Evolutionary conservation across 2,797 vertebrate genomes (phyloP).

Genomic region (Eremophila alpestris): DNA sequence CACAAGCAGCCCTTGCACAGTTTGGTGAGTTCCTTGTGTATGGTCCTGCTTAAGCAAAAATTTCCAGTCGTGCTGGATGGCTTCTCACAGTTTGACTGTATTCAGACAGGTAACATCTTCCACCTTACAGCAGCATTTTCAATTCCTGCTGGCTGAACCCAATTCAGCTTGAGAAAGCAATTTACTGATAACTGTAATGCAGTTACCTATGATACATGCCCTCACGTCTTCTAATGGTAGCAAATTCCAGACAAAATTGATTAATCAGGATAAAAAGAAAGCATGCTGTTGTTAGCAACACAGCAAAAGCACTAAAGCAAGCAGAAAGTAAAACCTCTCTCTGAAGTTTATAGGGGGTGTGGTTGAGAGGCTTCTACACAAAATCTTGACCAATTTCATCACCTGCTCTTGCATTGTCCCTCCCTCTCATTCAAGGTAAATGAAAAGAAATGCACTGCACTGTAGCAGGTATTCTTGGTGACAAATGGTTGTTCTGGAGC

Average conservation of each 20-base stretch:
- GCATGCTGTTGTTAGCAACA: neutral
- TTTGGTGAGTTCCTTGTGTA: neutral
- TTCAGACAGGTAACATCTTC: neutral
- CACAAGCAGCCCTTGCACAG: neutral
- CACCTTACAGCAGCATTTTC: neutral
- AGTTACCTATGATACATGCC: neutral
- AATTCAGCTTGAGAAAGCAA: neutral
- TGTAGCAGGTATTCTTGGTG: neutral
- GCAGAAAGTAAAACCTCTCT: neutral
- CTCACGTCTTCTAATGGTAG: neutral
- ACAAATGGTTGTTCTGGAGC: neutral
- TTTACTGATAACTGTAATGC: neutral
- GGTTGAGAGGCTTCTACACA: neutral
- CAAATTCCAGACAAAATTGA: neutral
- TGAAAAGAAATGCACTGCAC: neutral
- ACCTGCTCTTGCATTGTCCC: neutral
- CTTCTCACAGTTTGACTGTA: neutral
- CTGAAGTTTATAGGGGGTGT: neutral
- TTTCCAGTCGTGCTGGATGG: neutral
- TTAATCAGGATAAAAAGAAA: neutral
- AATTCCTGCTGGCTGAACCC: neutral
- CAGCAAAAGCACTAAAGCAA: neutral
- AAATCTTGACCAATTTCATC: neutral
- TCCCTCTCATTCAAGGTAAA: neutral
- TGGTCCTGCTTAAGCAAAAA: neutral